Conservation (phyloP, 2,888 invertebrate species). For the Oscheius onirici region DNA sequence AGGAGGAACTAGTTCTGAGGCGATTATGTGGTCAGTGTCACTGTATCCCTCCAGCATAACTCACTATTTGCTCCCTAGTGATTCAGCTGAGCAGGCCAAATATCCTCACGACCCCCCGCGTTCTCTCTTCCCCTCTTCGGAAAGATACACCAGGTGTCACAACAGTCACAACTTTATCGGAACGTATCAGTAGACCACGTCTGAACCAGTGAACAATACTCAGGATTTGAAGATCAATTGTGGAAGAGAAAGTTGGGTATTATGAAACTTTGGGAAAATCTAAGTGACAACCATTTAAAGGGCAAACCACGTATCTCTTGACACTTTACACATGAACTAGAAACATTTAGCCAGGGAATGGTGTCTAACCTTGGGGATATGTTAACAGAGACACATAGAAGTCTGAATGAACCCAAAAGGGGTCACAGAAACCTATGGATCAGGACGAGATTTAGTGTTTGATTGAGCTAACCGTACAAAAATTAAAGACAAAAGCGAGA, state of each 20-base stretch:
- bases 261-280: not conserved
- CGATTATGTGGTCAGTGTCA: conserved; percentile 17
- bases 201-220: not conserved
- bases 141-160: not conserved
- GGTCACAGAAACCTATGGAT: not conserved
- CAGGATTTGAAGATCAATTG: not conserved
- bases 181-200: not conserved
- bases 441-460: not conserved
- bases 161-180: not conserved
- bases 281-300: too few relatives aligned
- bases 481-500: not conserved
- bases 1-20: too few relatives aligned
- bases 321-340: too few relatives aligned
- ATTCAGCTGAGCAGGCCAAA: conserved; percentile 26
- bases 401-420: not conserved
- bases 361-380: conserved; percentile 4
- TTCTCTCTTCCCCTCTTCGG: not conserved
- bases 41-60: conserved; percentile 23
- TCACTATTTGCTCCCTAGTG: conserved; percentile 19
- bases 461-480: conserved; percentile 20
- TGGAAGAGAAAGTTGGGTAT: not conserved
- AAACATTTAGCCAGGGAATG: not conserved
- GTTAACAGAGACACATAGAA: not conserved
- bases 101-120: conserved; percentile 21
- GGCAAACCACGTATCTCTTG: too few relatives aligned